phyloP scores from a whole-genome alignment of 2,888 invertebrate genomes.

The Mesoligia furuncula region DNA sequence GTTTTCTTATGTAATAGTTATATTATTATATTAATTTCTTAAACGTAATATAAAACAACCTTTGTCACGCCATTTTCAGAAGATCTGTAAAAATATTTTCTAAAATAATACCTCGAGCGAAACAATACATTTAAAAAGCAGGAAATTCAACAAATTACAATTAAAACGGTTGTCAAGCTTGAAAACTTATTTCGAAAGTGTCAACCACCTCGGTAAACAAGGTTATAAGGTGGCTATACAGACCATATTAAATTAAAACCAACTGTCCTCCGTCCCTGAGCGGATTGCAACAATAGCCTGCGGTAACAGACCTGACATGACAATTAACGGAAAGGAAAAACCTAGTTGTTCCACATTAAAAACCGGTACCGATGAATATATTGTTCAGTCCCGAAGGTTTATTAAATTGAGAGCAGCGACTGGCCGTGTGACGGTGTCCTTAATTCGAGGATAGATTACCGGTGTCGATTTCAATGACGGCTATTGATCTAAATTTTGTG shows the following conservation, averaged over 20 bases:
- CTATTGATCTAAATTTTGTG: slow-evolving; percentile 37
- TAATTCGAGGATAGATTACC: slow-evolving; percentile 58
- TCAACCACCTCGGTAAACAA: slow-evolving; percentile 55
- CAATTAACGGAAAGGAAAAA: slow-evolving; percentile 83
- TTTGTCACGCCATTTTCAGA: neutral
- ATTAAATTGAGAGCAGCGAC: slow-evolving; percentile 42
- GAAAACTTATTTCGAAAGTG: slow-evolving; percentile 51
- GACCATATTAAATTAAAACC: slow-evolving; percentile 29
- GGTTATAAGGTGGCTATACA: slow-evolving; percentile 31
- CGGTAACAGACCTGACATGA: slow-evolving; percentile 70
- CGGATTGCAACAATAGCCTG: slow-evolving; percentile 59
- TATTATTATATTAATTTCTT: neutral
- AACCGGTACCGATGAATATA: slow-evolving; percentile 66
- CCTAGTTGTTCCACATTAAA: slow-evolving; percentile 68
- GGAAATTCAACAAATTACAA: slow-evolving; percentile 50
- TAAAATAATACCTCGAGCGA: slow-evolving; percentile 9
- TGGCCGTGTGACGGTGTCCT: slow-evolving; percentile 58
- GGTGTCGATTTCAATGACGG: slow-evolving; percentile 53
- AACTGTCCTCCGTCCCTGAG: slow-evolving; percentile 52
- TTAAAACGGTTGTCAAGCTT: slow-evolving; percentile 38
- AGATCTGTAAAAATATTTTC: neutral
- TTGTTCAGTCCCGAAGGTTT: slow-evolving; percentile 61
- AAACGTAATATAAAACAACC: slow-evolving; percentile 1
- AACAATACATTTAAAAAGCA: slow-evolving; percentile 38
- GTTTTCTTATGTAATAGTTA: slow-evolving; percentile 11